Conservation (phyloP, 1,140 invertebrate species). For the Anastrepha obliqua region DNA sequence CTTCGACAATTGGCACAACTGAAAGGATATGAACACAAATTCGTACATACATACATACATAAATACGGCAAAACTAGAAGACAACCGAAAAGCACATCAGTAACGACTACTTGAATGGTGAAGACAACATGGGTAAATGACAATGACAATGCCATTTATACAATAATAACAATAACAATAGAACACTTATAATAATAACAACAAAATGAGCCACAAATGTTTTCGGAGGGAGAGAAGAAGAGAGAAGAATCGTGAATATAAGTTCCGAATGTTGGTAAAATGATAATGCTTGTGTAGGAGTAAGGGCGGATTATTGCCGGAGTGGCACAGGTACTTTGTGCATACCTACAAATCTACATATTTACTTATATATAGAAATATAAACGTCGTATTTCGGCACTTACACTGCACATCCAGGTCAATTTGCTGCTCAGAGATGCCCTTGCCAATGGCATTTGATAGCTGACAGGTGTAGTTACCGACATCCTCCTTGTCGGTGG, state of each 20-base stretch:
- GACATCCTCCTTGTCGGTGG: conserved; percentile 84
- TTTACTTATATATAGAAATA: neutral
- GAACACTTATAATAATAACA: conserved; percentile 47
- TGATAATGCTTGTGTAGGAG: neutral
- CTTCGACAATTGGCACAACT: conserved; percentile 86
- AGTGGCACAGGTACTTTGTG: neutral
- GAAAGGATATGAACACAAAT: conserved; percentile 29
- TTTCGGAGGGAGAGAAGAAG: neutral
- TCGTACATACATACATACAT: neutral
- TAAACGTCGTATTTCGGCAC: conserved; percentile 69
- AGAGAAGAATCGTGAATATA: neutral
- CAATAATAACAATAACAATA: conserved; percentile 37
- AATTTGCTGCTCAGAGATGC: conserved; percentile 80
- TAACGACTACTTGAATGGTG: conserved; percentile 1
- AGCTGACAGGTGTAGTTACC: conserved; percentile 88
- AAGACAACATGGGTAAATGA: conserved; percentile 22
- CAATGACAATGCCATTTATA: conserved; percentile 43
- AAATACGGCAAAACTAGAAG: neutral
- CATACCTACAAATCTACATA: neutral
- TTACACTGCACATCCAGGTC: conserved; percentile 87
- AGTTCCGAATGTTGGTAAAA: too few relatives aligned
- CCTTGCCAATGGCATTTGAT: conserved; percentile 82
- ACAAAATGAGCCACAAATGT: conserved; percentile 1
- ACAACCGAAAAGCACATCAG: neutral
- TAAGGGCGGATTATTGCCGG: neutral